Percentiles rank a stretch among this genome's conserved stretches.
phyloP scores from a whole-genome alignment of 2,888 invertebrate species.

The Pegoplata infirma region DNA sequence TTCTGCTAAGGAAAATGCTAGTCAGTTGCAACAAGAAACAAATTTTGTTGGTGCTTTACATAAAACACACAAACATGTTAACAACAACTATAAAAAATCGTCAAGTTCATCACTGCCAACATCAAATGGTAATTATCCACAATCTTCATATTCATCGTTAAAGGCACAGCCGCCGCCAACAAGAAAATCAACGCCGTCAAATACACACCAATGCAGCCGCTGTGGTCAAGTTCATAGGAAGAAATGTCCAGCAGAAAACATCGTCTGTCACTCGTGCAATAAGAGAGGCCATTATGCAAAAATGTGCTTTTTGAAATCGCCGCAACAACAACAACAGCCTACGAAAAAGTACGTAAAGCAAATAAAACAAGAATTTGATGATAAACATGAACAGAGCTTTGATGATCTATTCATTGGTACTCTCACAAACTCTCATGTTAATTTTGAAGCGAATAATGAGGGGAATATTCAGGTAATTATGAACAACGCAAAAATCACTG shows the following conservation, averaged over 20 bases:
- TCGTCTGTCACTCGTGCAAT: constrained; percentile 31
- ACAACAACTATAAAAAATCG: neutral
- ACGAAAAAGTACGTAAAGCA: neutral
- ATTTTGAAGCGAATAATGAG: no score
- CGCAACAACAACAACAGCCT: neutral
- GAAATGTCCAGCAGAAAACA: constrained; percentile 3
- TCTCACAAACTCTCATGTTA: no score
- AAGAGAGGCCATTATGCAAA: no score
- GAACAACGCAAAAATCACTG: no score
- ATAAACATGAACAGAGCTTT: no score
- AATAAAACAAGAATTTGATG: no score
- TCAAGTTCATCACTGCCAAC: neutral
- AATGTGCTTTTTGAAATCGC: neutral
- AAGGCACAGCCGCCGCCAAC: neutral
- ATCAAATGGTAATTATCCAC: no score
- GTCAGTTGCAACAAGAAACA: constrained; percentile 11
- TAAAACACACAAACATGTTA: neutral
- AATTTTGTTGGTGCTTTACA: constrained; percentile 3
- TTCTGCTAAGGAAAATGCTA: constrained; percentile 10
- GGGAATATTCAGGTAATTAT: no score
- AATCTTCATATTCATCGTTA: no score
- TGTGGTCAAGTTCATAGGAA: constrained; percentile 24
- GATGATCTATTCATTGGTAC: no score
- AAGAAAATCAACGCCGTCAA: neutral
- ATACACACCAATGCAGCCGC: neutral